Evolutionary conservation across 1,140 invertebrate species (phyloP), one percentile per base, ranked within the genome.

Genomic region (Macrobrachium nipponense): DNA sequence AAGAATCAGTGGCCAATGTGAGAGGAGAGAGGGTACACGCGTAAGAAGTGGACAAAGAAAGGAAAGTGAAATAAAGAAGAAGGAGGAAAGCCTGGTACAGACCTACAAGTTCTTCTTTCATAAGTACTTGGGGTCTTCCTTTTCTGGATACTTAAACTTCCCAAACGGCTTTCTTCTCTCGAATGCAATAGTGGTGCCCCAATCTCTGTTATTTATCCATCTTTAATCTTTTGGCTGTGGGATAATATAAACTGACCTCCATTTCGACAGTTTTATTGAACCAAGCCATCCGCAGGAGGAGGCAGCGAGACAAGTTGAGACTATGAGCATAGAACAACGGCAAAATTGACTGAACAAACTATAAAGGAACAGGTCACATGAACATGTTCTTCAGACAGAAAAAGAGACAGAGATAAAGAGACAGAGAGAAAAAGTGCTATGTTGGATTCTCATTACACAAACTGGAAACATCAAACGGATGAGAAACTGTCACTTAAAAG

Each of bases 191-290:
- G 3, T 10, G 51, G 7, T 51, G 51, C 51, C 5, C 51, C 51
- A 51, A 10, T 6, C 51, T 51, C 12, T 12, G 12, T 51, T 51
- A 51, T 5, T 12, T 51, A 5, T 51, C 10, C 44, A 51, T 70
- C 23, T 15, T 70, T 23, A n/a, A 70, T 70, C 36, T 27, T 15
- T 15, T n/a, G 36, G 43, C 44, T 23, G 43, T 86, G 78, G 84
- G 77, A 86, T 62, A 20, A 58, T 44, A 43, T 77, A 86, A 86
- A 86, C 77, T 80, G 77, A 62, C 84, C 84, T 73, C 68, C 68
- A 86, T 58, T 86, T 86, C 58, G 43, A 86, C 62, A 80, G 51
- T 80, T 86, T 86, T 86, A 86, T 86, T 86, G 43, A 62, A 78
- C 23, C 77, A 79, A 80, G 77, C 84, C 84, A 86, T 78, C 84